Conservation (phyloP, 2,888 invertebrate species). For the Anorthoa munda region DNA sequence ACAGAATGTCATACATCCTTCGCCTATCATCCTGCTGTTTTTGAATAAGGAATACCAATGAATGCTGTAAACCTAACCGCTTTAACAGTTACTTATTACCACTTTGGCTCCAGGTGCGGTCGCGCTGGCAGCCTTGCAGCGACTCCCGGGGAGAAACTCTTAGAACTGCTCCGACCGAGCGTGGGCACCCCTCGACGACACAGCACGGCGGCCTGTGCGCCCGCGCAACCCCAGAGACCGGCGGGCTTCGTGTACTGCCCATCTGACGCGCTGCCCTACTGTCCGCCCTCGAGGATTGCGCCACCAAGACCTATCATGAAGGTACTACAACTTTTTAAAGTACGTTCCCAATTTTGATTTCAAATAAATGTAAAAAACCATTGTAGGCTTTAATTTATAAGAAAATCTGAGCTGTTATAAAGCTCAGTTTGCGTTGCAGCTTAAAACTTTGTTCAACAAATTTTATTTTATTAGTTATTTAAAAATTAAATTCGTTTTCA, state of each 20-base stretch:
- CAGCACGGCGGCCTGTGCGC: conserved; percentile 85
- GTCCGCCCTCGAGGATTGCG: conserved; percentile 87
- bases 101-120: conserved; percentile 78
- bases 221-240: conserved; percentile 75
- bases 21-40: background rate
- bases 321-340: conserved; percentile 48
- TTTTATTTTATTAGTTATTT: no score
- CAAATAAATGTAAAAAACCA: background rate
- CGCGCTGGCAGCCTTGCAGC: conserved; percentile 89
- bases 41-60: background rate
- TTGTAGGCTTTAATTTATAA: no score
- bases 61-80: background rate
- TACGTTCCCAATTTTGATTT: background rate
- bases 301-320: conserved; percentile 78
- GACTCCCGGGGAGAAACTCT: conserved; percentile 89
- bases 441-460: no score
- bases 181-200: conserved; percentile 86
- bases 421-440: no score
- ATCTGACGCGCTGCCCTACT: conserved; percentile 89
- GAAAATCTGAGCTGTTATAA: no score
- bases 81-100: background rate
- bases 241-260: conserved; percentile 89
- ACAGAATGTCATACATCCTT: no score
- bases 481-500: no score
- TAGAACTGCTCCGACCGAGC: conserved; percentile 89